phyloP scores from a whole-genome alignment of 2,888 invertebrate species.

The Erynnis tages region DNA sequence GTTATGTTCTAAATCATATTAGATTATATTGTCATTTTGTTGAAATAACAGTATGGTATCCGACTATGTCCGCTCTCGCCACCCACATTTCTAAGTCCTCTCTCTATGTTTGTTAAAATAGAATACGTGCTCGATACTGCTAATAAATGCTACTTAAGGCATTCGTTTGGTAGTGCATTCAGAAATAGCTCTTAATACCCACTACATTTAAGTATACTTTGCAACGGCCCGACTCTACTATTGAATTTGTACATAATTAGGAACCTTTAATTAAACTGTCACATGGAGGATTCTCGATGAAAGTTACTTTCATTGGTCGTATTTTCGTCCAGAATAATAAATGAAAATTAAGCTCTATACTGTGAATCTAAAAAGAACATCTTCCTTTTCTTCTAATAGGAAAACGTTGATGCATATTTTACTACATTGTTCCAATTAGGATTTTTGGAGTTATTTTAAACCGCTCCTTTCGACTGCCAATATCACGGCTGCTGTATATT shows the following conservation, averaged over 20 bases:
- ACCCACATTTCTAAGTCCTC: background rate
- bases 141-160: conserved; percentile 25
- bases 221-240: background rate
- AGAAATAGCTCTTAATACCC: conserved; percentile 10
- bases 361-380: background rate
- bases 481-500: too few relatives aligned
- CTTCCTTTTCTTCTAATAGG: too few relatives aligned
- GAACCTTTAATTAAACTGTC: conserved; percentile 23
- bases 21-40: too few relatives aligned
- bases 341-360: background rate
- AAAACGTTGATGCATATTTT: too few relatives aligned
- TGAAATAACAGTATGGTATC: too few relatives aligned
- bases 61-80: background rate
- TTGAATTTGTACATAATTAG: conserved; percentile 23
- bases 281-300: conserved; percentile 7
- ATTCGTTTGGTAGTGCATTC: conserved; percentile 4
- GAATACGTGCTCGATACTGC: conserved; percentile 22
- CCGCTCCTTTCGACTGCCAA: too few relatives aligned
- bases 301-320: conserved; percentile 15
- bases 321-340: conserved; percentile 16
- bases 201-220: conserved; percentile 15
- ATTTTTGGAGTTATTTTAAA: too few relatives aligned
- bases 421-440: too few relatives aligned
- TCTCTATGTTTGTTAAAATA: conserved; percentile 29
- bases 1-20: too few relatives aligned